phyloP scores from a whole-genome alignment of 2,888 invertebrate genomes.

The Sarcophaga variegata region DNA sequence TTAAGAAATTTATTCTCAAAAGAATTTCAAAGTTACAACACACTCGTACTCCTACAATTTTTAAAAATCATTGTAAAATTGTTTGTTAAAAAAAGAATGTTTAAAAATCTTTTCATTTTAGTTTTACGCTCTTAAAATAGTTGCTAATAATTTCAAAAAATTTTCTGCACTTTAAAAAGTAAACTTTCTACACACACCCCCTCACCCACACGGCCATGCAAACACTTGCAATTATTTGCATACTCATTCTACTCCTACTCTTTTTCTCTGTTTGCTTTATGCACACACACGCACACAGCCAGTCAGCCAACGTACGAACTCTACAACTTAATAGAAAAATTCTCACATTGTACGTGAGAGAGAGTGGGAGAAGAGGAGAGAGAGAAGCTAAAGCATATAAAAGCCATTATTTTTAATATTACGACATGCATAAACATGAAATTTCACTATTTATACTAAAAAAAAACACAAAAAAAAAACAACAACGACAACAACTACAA shows the following conservation, averaged over 20 bases:
- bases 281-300: slow-evolving; percentile 22
- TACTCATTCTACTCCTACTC: neutral
- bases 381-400: slow-evolving; percentile 47
- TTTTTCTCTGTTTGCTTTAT: neutral
- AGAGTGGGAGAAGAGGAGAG: neutral
- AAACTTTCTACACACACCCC: too few species aligned
- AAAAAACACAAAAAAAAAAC: neutral
- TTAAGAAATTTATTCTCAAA: too few species aligned
- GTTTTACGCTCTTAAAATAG: too few species aligned
- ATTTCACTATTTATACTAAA: slow-evolving; percentile 49
- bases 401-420: slow-evolving; percentile 67
- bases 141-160: too few species aligned
- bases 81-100: too few species aligned
- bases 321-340: slow-evolving; percentile 47
- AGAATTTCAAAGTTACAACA: too few species aligned
- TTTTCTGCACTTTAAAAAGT: too few species aligned
- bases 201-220: too few species aligned
- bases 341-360: neutral
- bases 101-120: too few species aligned
- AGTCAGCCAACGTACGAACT: slow-evolving; percentile 12
- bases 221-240: too few species aligned
- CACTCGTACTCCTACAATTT: too few species aligned
- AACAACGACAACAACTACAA: neutral
- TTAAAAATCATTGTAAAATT: too few species aligned
- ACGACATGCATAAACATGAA: slow-evolving; percentile 65